Evolutionary conservation across 2,113 vertebrate genomes (phyloP).

Genomic region (Atherinomorus stipes): DNA sequence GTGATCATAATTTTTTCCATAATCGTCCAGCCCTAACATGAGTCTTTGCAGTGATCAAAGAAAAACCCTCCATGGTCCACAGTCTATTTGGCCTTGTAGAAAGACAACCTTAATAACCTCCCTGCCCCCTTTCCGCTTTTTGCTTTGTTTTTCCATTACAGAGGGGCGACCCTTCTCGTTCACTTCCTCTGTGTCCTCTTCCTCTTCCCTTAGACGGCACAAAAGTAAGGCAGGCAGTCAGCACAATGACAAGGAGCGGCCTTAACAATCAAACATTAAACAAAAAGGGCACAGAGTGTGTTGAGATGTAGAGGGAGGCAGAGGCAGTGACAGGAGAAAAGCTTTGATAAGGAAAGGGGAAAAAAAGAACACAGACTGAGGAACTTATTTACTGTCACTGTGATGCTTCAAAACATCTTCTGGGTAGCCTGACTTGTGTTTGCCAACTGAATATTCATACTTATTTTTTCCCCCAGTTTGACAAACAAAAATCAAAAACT

Average conservation of each 20-base stretch:
- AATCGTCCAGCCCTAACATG: no score
- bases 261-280: conserved; percentile 25
- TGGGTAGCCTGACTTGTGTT: conserved; percentile 15
- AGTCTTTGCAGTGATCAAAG: not conserved
- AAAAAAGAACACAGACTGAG: not conserved
- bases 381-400: conserved; percentile 14
- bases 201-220: conserved; percentile 57
- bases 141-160: conserved; percentile 48
- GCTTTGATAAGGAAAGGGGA: not conserved
- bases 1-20: no score
- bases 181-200: conserved; percentile 58
- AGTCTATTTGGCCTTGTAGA: not conserved
- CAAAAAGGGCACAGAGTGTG: not conserved
- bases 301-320: not conserved
- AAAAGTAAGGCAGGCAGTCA: conserved; percentile 22
- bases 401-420: conserved; percentile 8
- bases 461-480: conserved; percentile 21
- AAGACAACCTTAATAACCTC: conserved; percentile 22
- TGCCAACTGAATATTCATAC: conserved; percentile 6
- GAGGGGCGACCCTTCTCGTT: conserved; percentile 17
- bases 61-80: not conserved
- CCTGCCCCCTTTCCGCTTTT: conserved; percentile 6
- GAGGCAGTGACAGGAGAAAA: conserved; percentile 1
- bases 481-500: not conserved
- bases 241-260: conserved; percentile 47